A percentile compares a stretch with the other conserved stretches of the same genome.
Conservation (phyloP, 2,797 vertebrate species). For the Pogonophryne albipinna region DNA sequence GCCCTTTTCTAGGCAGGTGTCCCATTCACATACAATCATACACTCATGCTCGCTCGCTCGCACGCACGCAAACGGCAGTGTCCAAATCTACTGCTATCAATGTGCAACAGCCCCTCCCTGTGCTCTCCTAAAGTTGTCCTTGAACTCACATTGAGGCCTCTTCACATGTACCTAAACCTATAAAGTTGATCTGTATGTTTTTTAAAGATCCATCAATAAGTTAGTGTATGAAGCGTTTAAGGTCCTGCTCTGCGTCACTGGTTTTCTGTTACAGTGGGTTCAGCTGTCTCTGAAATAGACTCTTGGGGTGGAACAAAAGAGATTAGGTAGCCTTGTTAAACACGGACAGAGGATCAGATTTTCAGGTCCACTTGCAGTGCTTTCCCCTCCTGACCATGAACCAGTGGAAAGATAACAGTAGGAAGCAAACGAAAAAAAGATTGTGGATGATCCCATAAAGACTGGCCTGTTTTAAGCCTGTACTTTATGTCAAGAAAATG, state of each 20-base stretch:
- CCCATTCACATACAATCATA: too few species aligned
- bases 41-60: too few species aligned
- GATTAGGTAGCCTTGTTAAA: conserved; percentile 75
- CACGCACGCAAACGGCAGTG: too few species aligned
- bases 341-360: conserved; percentile 73
- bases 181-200: conserved; percentile 25
- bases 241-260: conserved; percentile 77
- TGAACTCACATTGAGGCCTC: conserved; percentile 14
- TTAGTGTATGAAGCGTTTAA: conserved; percentile 72
- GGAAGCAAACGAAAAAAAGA: neutral
- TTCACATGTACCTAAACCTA: conserved; percentile 4
- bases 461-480: neutral
- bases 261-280: conserved; percentile 74
- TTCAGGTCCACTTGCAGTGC: conserved; percentile 57
- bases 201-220: conserved; percentile 77
- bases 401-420: conserved; percentile 16
- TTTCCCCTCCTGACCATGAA: conserved; percentile 46
- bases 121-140: conserved; percentile 8
- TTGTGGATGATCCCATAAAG: neutral
- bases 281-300: conserved; percentile 74
- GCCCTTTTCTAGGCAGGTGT: too few species aligned
- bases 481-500: neutral
- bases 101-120: neutral
- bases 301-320: conserved; percentile 73
- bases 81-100: neutral